These are phyloP conservation scores for Nebria brevicollis DNA, from an alignment of 2,888 invertebrate genomes.

Conservation along the genomic window DNA sequence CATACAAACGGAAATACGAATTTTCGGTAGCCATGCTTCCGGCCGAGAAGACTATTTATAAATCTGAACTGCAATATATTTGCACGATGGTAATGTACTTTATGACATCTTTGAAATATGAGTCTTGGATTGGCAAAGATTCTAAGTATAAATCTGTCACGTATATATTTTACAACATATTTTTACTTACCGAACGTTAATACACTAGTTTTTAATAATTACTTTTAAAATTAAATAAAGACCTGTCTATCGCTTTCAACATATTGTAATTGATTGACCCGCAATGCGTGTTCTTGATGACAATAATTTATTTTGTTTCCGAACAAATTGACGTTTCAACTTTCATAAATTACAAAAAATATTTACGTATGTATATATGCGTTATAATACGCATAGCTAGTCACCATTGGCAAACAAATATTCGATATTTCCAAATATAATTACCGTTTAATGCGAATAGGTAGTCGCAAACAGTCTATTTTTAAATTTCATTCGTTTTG, in stretches of 20 bases:
- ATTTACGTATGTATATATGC: not conserved
- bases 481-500: not conserved
- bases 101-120: not conserved
- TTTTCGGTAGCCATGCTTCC: not conserved
- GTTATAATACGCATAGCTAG: constrained; percentile 12
- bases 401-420: not conserved
- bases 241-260: not conserved
- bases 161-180: too few species aligned
- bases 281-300: not conserved
- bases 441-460: not conserved
- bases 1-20: not conserved
- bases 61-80: not conserved
- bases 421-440: constrained; percentile 12
- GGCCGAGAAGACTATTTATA: too few species aligned
- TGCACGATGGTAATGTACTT: not conserved
- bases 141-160: too few species aligned
- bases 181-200: not conserved
- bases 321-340: not conserved
- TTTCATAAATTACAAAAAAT: not conserved
- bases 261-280: not conserved
- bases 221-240: not conserved
- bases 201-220: not conserved
- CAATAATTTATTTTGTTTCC: not conserved
- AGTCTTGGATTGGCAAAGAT: too few species aligned
- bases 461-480: not conserved